Conservation (phyloP, 2,113 vertebrate species). For the Guaruba guarouba region DNA sequence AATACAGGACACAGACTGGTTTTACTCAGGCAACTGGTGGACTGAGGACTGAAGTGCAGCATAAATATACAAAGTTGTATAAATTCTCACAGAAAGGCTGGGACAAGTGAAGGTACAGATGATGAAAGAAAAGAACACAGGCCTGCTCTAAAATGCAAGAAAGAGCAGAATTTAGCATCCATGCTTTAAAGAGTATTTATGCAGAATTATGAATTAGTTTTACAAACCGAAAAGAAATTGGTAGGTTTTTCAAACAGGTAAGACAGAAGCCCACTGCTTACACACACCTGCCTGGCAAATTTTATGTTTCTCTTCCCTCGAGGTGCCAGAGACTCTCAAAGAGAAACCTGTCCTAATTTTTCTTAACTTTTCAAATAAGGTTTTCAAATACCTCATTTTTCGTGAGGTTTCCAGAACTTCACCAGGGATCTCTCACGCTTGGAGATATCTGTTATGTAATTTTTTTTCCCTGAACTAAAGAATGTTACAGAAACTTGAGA, state of each 20-base stretch:
- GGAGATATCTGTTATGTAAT: not conserved
- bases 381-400: not conserved
- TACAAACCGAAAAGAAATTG: not conserved
- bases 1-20: not conserved
- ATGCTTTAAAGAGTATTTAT: not conserved
- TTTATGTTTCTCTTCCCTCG: not conserved
- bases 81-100: not conserved
- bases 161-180: not conserved
- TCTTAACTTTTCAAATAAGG: not conserved
- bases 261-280: not conserved
- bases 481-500: not conserved
- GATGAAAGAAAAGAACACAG: not conserved
- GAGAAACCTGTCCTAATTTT: not conserved
- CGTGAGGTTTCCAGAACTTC: not conserved
- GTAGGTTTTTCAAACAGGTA: not conserved
- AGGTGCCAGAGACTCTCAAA: not conserved
- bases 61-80: not conserved
- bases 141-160: not conserved
- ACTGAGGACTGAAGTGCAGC: not conserved
- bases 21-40: not conserved
- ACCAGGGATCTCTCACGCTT: not conserved
- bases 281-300: not conserved
- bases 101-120: not conserved
- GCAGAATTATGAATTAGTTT: not conserved
- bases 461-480: not conserved